Percentiles rank a stretch among this genome's conserved stretches.
Conservation (phyloP, 2,888 invertebrate species). For the Nomada goodeniana region DNA sequence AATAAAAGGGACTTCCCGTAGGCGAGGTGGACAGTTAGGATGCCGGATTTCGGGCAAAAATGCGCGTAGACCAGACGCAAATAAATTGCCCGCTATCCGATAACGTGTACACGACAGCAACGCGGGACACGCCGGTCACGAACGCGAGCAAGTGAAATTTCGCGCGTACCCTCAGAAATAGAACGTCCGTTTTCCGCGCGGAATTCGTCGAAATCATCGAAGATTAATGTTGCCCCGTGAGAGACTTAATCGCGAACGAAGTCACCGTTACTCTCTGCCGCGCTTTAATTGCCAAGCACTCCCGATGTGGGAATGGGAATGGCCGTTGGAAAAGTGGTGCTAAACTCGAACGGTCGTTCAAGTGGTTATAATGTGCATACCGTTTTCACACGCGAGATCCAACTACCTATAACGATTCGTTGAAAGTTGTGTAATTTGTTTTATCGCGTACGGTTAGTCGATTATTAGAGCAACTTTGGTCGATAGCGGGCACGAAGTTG, state of each 20-base stretch:
- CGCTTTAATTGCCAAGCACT: conserved; percentile 19
- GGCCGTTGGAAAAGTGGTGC: conserved; percentile 11
- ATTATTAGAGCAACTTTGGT: conserved; percentile 28
- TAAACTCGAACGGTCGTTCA: conserved; percentile 9
- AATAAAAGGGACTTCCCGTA: conserved; percentile 51
- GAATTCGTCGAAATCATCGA: neutral
- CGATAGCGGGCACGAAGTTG: conserved; percentile 5
- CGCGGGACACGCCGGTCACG: neutral
- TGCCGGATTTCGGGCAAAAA: conserved; percentile 41
- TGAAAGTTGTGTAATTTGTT: conserved; percentile 44
- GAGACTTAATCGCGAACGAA: neutral
- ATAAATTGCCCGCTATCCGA: conserved; percentile 40
- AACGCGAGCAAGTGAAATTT: conserved; percentile 2
- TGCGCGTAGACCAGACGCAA: neutral
- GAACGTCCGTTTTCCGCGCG: neutral
- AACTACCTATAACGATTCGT: conserved; percentile 22
- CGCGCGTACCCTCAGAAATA: neutral
- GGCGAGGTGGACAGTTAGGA: conserved; percentile 46
- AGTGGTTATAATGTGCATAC: neutral
- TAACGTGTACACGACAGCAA: conserved; percentile 16
- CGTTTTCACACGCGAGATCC: conserved; percentile 26
- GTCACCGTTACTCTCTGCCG: neutral
- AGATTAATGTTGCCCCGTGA: conserved; percentile 7
- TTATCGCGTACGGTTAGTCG: conserved; percentile 42
- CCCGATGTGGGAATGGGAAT: neutral